phyloP scores from a whole-genome alignment of 2,797 vertebrate genomes.

The Gallinago stenura region DNA sequence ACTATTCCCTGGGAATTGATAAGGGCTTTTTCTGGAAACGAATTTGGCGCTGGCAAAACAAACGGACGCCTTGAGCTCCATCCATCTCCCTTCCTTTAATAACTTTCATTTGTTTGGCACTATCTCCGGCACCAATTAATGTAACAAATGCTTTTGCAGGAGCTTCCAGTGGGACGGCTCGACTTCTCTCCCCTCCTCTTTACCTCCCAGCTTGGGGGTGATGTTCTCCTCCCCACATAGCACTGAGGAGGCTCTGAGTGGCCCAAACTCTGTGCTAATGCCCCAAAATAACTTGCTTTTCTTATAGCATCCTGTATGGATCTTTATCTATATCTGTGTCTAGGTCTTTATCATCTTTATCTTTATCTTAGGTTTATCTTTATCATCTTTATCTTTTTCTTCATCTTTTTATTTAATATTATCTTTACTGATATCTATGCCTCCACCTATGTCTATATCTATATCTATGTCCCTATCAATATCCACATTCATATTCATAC shows the following conservation, averaged over 20 bases:
- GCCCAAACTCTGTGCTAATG: not conserved
- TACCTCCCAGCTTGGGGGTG: not conserved
- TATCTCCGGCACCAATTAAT: slow-evolving; percentile 57
- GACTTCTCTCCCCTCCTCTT: not conserved
- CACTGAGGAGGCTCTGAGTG: not conserved
- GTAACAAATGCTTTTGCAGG: slow-evolving; percentile 55
- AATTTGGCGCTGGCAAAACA: slow-evolving; percentile 73
- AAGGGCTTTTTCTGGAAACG: slow-evolving; percentile 73
- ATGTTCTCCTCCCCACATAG: not conserved
- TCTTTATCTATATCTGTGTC: rapidly evolving
- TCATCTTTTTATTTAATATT: not conserved
- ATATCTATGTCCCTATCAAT: too few species aligned
- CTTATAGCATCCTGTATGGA: not conserved
- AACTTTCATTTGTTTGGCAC: slow-evolving; percentile 72
- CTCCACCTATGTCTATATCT: too few species aligned
- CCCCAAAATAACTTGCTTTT: not conserved
- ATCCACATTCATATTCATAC: not conserved
- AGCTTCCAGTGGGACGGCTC: not conserved
- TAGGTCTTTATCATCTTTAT: not conserved
- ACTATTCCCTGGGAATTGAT: slow-evolving; percentile 75
- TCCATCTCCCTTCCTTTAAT: slow-evolving; percentile 74
- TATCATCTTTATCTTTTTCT: not conserved
- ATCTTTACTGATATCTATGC: not conserved
- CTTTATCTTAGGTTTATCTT: not conserved
- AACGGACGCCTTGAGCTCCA: slow-evolving; percentile 48